Conservation (phyloP, 2,888 invertebrate species). For the Dendrolimus houi region DNA sequence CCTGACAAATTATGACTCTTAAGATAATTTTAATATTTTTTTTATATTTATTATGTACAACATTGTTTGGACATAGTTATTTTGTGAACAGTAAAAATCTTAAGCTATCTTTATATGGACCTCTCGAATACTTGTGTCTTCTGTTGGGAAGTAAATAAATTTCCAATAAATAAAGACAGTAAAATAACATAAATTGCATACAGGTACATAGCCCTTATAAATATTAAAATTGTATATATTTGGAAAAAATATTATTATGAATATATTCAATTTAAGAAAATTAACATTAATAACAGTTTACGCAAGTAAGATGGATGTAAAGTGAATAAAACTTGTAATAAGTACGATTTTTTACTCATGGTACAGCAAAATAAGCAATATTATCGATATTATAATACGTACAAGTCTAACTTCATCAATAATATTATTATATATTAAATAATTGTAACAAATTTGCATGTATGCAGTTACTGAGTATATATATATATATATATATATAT, state of each 20-base stretch:
- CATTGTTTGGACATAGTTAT: too few species aligned
- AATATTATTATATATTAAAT: slow-evolving; percentile 22
- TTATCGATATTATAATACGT: slow-evolving; percentile 36
- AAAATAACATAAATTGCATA: slow-evolving; percentile 9
- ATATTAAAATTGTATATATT: too few species aligned
- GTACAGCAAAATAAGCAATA: slow-evolving; percentile 58
- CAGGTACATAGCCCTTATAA: slow-evolving; percentile 10
- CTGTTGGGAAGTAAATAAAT: not conserved
- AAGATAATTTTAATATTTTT: too few species aligned
- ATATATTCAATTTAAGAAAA: too few species aligned
- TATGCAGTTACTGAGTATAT: not conserved
- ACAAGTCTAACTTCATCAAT: slow-evolving; percentile 13
- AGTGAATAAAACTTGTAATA: slow-evolving; percentile 15
- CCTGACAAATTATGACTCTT: too few species aligned
- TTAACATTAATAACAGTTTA: too few species aligned
- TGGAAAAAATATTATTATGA: too few species aligned
- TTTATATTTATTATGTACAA: too few species aligned
- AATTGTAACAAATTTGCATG: slow-evolving; percentile 39
- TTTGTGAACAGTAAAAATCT: too few species aligned
- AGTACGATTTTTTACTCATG: slow-evolving; percentile 33
- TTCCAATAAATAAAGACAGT: not conserved
- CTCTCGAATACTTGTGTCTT: not conserved
- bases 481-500: too few species aligned
- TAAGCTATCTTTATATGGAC: too few species aligned
- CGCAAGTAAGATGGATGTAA: slow-evolving; percentile 29